Base-by-base conservation (phyloP, 53 echinoderm and acorn worm genomes). In the Echinometra lucunter region DNA sequence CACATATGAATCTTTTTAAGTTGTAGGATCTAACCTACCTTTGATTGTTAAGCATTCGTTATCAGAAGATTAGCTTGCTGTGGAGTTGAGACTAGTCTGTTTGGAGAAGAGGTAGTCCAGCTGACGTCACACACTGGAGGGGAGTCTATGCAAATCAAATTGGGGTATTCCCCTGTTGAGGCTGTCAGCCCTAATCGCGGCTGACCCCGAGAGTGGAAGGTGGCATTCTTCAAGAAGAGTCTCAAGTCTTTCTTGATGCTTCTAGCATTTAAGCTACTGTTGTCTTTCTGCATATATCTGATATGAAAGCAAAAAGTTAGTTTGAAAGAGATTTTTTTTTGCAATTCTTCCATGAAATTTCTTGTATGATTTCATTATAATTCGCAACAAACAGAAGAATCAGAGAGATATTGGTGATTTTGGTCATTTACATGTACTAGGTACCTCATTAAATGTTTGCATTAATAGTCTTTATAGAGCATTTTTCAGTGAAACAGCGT, bases 151-250 rank as follows among this genome's bases (percentile, higher is more conserved):
- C 89, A 58, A 89, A 89, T 89, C 58, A 18, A 34, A 60, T 89
- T 19, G 60, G 89, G 89, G 89, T 58, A 89, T 89, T 89, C 89
- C 89, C 89, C 89, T 8, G 60, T 28, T 81, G 9, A 44, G 88
- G n/a, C 57, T 89, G 58, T 89, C 58, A 35, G 35, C 49, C 32
- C 38, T 37, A 32, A 58, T 89, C 60, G 27, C 3, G 47, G 30
- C 53, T n/a, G 85, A 85, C 25, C 85, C 21, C 30, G 11, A 9
- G 47, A 45, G 28, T 49, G 49, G 10, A 53, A 89, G 35, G 37
- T 47, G 38, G 89, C 38, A 89, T 38, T 78, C 78, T 40, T 67
- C 28, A 17, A 32, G 1, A 34, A 69, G 30, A 69, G 34, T 69
- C 30, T 69, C 30, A 30, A 69, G 34, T 69, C 34, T 32, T 1